Evolutionary conservation across 2,888 invertebrate genomes (phyloP).

Genomic region (Rhagophthalmus giganteus): DNA sequence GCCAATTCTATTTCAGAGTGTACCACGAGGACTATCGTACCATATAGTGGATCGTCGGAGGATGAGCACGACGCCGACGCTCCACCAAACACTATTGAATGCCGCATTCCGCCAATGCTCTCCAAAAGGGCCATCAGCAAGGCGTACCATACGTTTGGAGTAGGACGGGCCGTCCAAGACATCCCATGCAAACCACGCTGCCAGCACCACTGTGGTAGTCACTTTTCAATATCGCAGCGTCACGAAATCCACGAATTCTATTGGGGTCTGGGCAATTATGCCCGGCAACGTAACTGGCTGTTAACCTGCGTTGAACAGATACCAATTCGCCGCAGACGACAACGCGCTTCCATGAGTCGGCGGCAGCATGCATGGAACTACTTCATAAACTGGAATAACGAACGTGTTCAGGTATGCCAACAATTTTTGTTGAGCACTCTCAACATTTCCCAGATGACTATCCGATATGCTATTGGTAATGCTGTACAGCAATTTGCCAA

Average conservation of each 20-base stretch:
- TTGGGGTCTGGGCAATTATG: neutral
- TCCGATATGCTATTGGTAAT: slow-evolving; percentile 2
- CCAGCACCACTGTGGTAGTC: neutral
- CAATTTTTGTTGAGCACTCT: slow-evolving; percentile 9
- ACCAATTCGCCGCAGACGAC: slow-evolving; percentile 1
- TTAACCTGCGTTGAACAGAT: slow-evolving; percentile 3
- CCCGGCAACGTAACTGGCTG: slow-evolving; percentile 3
- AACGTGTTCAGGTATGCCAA: slow-evolving; percentile 5
- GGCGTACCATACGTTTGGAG: too few species aligned
- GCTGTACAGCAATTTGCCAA: slow-evolving; percentile 4
- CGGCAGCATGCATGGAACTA: slow-evolving; percentile 5
- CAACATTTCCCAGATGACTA: slow-evolving; percentile 6
- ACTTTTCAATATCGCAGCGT: neutral
- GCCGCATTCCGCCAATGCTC: too few species aligned
- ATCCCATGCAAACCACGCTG: too few species aligned
- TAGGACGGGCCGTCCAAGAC: too few species aligned
- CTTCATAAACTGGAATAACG: neutral
- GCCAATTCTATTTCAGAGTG: too few species aligned
- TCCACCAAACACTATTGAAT: too few species aligned
- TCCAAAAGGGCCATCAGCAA: too few species aligned
- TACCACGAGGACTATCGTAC: too few species aligned
- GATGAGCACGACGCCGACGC: too few species aligned
- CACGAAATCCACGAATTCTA: slow-evolving; percentile 5
- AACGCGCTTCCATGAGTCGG: neutral
- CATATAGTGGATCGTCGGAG: too few species aligned